Conservation (phyloP, 2,888 invertebrate species). For the Lumbricus terrestris region DNA sequence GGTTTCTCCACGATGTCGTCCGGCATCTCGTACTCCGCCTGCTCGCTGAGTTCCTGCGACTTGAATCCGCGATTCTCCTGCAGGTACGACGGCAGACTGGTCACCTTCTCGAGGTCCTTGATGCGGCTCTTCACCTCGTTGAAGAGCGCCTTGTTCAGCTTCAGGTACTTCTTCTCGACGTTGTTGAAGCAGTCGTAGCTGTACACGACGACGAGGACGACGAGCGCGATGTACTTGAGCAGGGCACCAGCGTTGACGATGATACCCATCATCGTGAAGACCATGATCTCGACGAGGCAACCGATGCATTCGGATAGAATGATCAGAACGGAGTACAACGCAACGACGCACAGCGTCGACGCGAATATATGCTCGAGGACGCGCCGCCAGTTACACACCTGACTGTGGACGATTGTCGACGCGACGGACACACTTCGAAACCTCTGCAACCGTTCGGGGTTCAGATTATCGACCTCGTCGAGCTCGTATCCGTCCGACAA, state of each 20-base stretch:
- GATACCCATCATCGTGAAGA: constrained; percentile 56
- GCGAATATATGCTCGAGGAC: constrained; percentile 29
- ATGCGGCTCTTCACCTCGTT: constrained; percentile 53
- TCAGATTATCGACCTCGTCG: constrained; percentile 31
- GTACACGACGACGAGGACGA: constrained; percentile 54
- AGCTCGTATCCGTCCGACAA: constrained; percentile 26
- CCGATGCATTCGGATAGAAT: constrained; percentile 40
- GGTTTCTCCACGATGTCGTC: constrained; percentile 37
- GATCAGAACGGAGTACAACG: constrained; percentile 40
- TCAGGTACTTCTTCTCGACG: constrained; percentile 55
- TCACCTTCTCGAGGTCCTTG: constrained; percentile 44
- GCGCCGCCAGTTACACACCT: constrained; percentile 6
- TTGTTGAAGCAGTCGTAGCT: constrained; percentile 57
- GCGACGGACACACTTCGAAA: constrained; percentile 22
- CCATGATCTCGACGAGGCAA: constrained; percentile 38
- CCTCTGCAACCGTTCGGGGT: constrained; percentile 21
- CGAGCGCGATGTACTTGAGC: constrained; percentile 54
- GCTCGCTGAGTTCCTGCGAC: constrained; percentile 41
- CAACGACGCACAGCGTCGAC: constrained; percentile 33
- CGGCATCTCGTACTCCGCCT: constrained; percentile 40
- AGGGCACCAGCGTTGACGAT: constrained; percentile 57
- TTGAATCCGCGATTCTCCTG: constrained; percentile 49
- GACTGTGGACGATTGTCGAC: constrained; percentile 26
- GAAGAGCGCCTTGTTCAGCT: constrained; percentile 53
- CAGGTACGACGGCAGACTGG: constrained; percentile 38